These are phyloP conservation scores for Drosophila tripunctata DNA, from an alignment of 2,888 invertebrate species.

Conservation along the genomic window DNA sequence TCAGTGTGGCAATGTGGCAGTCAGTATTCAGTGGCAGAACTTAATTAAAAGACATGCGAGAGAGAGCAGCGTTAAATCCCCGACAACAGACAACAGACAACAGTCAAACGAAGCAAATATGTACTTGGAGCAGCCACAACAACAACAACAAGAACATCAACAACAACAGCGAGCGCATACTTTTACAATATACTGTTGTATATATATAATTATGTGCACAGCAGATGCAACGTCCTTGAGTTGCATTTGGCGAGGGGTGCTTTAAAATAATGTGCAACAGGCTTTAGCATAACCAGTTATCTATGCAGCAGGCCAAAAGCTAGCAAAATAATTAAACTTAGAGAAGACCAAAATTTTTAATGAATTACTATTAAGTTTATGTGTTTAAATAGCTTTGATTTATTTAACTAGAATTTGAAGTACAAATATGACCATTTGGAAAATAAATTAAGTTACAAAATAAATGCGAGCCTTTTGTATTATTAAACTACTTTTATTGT, in stretches of 20 bases:
- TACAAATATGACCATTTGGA: no score
- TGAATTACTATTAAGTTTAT: not conserved
- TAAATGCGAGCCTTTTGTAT: no score
- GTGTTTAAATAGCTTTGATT: no score
- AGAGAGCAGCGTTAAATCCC: slow-evolving; percentile 16
- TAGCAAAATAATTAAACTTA: not conserved
- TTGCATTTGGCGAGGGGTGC: slow-evolving; percentile 31
- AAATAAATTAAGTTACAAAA: no score
- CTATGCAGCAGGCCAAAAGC: not conserved
- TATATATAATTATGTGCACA: not conserved
- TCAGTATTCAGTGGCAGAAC: slow-evolving; percentile 41
- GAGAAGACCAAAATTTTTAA: no score
- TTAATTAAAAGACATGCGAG: slow-evolving; percentile 51
- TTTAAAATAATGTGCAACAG: not conserved
- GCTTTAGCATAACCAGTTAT: slow-evolving; percentile 3
- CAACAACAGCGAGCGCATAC: slow-evolving; percentile 21
- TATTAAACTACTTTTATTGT: no score
- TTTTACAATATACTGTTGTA: slow-evolving; percentile 25
- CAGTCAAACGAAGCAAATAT: slow-evolving; percentile 27
- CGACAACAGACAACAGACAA: slow-evolving; percentile 24
- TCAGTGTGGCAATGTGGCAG: slow-evolving; percentile 30
- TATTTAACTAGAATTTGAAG: no score
- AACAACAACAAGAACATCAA: slow-evolving; percentile 3
- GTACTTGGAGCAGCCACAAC: slow-evolving; percentile 12
- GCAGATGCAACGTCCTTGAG: slow-evolving; percentile 54